Base-by-base conservation (phyloP, 2,113 vertebrate genomes). In the Psettodes erumei region DNA sequence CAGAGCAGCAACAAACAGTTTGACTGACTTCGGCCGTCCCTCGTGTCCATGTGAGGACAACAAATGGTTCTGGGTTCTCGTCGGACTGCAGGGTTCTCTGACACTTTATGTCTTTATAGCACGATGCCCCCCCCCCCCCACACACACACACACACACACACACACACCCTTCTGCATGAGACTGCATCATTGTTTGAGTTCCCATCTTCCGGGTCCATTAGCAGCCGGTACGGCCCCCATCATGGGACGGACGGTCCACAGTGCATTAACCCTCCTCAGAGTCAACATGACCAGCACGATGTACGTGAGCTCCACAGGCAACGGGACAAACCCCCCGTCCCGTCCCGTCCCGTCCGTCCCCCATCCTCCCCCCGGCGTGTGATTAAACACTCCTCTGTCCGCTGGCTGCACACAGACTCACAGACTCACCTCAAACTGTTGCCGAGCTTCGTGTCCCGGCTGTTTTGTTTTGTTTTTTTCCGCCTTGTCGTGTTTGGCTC, bases 401-500 rank as follows among this genome's bases (percentile, higher is more conserved):
- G 28, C 59, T 62, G 38, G 37, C 61, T 64, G 59, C 38, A 37
- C 58, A 79, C 76, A 63, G 12, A 51, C 21, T 42, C 78, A 50
- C 54, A 45, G 16, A 48, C 27, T 27, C 63, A 69, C 65, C 54
- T 72, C 60, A 55, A 75, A 79, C 60, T 58, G 61, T 56, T 64
- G 32, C 55, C 27, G 40, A 81, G 84, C 75, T 89, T 73, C 59
- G 78, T 70, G 60, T n/a, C 40, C 58, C 64, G 42, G 18, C 67
- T n/a, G n/a, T n/a, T n/a, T n/a, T n/a, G n/a, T n/a, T n/a, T n/a
- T n/a, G n/a, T n/a, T n/a, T n/a, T n/a, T n/a, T n/a, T 62, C 37
- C 62, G 21, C 42, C 55, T 77, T 61, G 16, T 83, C 54, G 50
- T 75, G 70, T 92, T 93, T 87, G 23, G 28, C 75, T 90, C 86